phyloP scores from a whole-genome alignment of 2,888 invertebrate genomes.

The Erynnis tages region DNA sequence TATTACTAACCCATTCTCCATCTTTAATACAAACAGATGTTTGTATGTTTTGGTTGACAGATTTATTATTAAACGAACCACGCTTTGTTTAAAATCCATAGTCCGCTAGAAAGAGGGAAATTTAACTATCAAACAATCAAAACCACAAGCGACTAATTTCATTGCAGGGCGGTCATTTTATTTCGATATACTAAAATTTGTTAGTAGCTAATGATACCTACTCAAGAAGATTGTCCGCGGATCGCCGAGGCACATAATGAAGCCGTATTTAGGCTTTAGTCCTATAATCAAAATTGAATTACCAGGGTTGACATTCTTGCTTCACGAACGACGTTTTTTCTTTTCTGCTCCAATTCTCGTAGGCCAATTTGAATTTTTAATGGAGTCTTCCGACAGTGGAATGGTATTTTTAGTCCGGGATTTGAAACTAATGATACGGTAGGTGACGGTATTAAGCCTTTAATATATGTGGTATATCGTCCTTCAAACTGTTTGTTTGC shows the following conservation, averaged over 20 bases:
- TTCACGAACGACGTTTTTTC: slow-evolving; percentile 65
- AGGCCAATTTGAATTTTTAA: slow-evolving; percentile 69
- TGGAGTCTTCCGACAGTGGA: slow-evolving; percentile 44
- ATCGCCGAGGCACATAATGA: slow-evolving; percentile 73
- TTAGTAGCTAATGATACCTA: slow-evolving; percentile 74
- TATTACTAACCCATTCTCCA: no score
- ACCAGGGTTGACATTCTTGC: slow-evolving; percentile 77
- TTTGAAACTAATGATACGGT: slow-evolving; percentile 43
- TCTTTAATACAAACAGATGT: background rate
- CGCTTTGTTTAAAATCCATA: slow-evolving; percentile 15
- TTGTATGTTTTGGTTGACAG: slow-evolving; percentile 11
- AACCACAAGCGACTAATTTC: slow-evolving; percentile 70
- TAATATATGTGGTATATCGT: slow-evolving; percentile 26
- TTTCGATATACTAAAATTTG: slow-evolving; percentile 61
- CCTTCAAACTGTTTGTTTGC: background rate
- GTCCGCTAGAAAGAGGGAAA: slow-evolving; percentile 12
- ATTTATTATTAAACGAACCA: slow-evolving; percentile 18
- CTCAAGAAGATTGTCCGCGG: slow-evolving; percentile 75
- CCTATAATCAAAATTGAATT: slow-evolving; percentile 82
- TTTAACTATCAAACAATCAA: slow-evolving; percentile 48
- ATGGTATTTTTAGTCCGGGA: slow-evolving; percentile 44
- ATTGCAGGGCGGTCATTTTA: slow-evolving; percentile 71
- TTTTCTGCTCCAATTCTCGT: slow-evolving; percentile 77
- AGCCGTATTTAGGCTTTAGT: slow-evolving; percentile 75
- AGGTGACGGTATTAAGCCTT: slow-evolving; percentile 33